Evolutionary conservation across 2,797 vertebrate genomes (phyloP).

Genomic region (Darevskia mixta): DNA sequence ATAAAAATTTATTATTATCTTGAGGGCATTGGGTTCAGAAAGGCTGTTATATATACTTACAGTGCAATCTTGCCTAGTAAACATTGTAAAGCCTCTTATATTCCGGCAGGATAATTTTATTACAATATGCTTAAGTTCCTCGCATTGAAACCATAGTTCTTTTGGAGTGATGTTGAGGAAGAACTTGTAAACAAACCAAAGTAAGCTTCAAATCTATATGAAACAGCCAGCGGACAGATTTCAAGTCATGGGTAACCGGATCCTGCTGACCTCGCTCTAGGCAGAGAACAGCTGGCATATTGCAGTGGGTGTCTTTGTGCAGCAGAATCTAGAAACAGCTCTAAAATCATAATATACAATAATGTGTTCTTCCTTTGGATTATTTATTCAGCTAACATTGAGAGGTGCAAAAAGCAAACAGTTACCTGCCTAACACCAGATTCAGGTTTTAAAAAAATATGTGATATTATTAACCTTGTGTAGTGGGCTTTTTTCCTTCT

Average conservation of each 20-base stretch:
- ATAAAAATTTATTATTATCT: too few species aligned
- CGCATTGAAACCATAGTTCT: background rate
- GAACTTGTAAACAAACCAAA: slow-evolving; percentile 1
- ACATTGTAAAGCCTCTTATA: background rate
- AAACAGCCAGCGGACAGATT: background rate
- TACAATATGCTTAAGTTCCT: background rate
- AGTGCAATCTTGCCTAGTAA: background rate
- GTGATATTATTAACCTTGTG: background rate
- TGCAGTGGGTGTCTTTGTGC: background rate
- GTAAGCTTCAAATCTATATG: background rate
- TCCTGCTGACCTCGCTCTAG: background rate
- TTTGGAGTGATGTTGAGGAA: background rate
- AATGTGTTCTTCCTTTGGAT: background rate
- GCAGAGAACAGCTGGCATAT: background rate
- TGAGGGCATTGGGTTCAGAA: background rate
- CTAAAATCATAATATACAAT: background rate
- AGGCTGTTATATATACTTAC: background rate
- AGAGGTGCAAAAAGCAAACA: background rate
- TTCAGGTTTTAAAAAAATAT: background rate
- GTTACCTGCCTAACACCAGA: background rate
- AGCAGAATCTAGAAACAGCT: background rate
- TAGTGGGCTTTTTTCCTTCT: background rate
- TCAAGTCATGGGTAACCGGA: slow-evolving; percentile 5
- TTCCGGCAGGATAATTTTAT: background rate
- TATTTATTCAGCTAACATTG: background rate